Evolutionary conservation across 2,888 invertebrate species (phyloP).

Genomic region (Kryphioiulus occultus): DNA sequence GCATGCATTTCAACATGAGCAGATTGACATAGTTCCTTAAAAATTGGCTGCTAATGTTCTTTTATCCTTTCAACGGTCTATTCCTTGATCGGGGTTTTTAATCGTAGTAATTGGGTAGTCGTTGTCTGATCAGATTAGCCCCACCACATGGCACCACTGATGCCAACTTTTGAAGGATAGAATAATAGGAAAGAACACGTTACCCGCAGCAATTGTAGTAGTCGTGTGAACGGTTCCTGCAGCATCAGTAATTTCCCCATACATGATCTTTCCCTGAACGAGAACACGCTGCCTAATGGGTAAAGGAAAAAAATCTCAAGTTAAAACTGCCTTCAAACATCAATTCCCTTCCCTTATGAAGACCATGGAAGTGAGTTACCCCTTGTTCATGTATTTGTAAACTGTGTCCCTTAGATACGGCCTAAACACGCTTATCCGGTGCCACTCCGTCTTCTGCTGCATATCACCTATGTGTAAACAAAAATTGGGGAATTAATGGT

Average conservation of each 20-base stretch:
- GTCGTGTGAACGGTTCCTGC: conserved; percentile 47
- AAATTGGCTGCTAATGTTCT: too few species aligned
- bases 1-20: too few species aligned
- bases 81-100: too few species aligned
- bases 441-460: conserved; percentile 90
- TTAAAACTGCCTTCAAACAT: not conserved
- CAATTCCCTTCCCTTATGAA: too few species aligned
- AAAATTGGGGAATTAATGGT: too few species aligned
- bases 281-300: conserved; percentile 41
- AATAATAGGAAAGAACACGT: not conserved
- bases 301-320: not conserved
- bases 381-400: conserved; percentile 81
- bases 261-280: conserved; percentile 46
- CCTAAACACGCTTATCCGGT: conserved; percentile 84
- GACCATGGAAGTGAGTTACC: conserved; percentile 61
- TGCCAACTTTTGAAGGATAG: not conserved
- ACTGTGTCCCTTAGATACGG: conserved; percentile 81
- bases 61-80: too few species aligned
- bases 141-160: too few species aligned
- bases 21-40: too few species aligned
- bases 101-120: too few species aligned
- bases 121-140: too few species aligned
- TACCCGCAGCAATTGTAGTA: conserved; percentile 45
- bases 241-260: conserved; percentile 47
- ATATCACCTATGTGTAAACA: conserved; percentile 71